phyloP scores from a whole-genome alignment of 92 coral and sea anemone genomes.

The Zoanthus sansibaricus region DNA sequence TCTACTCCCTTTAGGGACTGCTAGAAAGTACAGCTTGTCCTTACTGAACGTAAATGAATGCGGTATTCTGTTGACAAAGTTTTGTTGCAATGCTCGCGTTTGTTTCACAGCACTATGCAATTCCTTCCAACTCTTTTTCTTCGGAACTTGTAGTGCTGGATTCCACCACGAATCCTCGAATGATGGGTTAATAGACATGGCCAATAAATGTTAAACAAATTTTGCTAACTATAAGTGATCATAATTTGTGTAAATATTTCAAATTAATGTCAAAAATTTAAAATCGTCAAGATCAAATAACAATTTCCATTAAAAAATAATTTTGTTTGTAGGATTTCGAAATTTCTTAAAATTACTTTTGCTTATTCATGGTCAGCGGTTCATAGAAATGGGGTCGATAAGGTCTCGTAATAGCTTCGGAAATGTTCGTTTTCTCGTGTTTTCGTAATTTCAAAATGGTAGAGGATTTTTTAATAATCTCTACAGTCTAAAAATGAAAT shows the following conservation, averaged over 20 bases:
- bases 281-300: neutral
- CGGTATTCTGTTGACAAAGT: slow-evolving; percentile 88
- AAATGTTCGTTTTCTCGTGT: neutral
- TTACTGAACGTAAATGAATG: slow-evolving; percentile 94
- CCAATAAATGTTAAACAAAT: neutral
- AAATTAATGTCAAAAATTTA: neutral
- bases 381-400: neutral
- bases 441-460: slow-evolving; percentile 3
- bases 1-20: slow-evolving; percentile 90
- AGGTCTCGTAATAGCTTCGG: slow-evolving; percentile 18
- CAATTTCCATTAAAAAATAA: too few species aligned
- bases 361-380: slow-evolving; percentile 33
- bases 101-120: slow-evolving; percentile 89
- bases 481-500: neutral
- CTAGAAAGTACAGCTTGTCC: slow-evolving; percentile 88
- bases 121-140: slow-evolving; percentile 83
- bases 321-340: neutral
- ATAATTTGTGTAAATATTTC: slow-evolving; percentile 16
- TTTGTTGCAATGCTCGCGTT: slow-evolving; percentile 78
- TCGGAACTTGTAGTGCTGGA: slow-evolving; percentile 27
- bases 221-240: slow-evolving; percentile 8
- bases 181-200: slow-evolving; percentile 32
- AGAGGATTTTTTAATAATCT: neutral
- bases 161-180: slow-evolving; percentile 46
- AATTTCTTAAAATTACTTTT: neutral